These are phyloP conservation scores for Mythimna pallens DNA, from an alignment of 2,888 invertebrate species.

Conservation along the genomic window DNA sequence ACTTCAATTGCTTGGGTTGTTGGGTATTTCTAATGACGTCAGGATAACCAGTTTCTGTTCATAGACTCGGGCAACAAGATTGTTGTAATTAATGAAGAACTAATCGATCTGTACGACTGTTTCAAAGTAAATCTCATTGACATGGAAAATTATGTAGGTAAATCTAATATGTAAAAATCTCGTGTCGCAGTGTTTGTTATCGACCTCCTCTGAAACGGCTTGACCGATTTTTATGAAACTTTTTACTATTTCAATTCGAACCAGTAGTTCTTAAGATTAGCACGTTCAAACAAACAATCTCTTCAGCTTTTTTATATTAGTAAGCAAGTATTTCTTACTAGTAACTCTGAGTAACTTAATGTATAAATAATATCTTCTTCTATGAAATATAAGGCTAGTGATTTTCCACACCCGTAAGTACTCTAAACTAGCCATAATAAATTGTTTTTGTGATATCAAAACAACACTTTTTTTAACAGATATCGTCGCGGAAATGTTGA, in stretches of 20 bases:
- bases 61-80: not conserved
- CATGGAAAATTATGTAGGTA: no score
- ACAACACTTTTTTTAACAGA: conserved; percentile 31
- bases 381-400: not conserved
- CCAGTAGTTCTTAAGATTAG: no score
- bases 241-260: no score
- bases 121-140: not conserved
- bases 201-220: no score
- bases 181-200: no score
- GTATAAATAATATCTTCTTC: not conserved
- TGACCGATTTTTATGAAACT: no score
- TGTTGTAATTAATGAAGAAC: conserved; percentile 2
- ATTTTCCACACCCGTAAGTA: conserved; percentile 24
- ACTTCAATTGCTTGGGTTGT: not conserved
- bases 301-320: no score
- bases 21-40: conserved; percentile 54
- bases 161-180: no score
- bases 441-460: conserved; percentile 20
- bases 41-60: conserved; percentile 23
- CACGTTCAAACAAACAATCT: no score
- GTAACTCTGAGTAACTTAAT: no score
- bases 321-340: no score
- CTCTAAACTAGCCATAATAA: conserved; percentile 7
- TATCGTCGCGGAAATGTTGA: conserved; percentile 22
- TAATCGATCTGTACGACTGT: not conserved